These are phyloP conservation scores for Leptinotarsa defecta DNA, from an alignment of 1,140 invertebrate genomes.

Conservation along the genomic window DNA sequence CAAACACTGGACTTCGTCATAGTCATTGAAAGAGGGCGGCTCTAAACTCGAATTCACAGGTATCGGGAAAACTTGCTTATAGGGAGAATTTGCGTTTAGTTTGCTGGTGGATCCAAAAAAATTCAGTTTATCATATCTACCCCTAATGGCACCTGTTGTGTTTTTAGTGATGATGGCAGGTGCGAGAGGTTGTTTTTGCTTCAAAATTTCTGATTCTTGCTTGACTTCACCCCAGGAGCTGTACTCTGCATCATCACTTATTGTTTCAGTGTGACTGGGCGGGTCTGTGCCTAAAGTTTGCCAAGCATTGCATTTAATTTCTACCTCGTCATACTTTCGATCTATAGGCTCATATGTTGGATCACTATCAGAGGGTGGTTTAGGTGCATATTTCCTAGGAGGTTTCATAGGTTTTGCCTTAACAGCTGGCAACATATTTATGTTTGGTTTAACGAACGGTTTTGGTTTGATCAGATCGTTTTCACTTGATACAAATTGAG, in stretches of 20 bases:
- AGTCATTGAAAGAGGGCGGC: conserved; percentile 64
- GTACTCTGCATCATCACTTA: conserved; percentile 53
- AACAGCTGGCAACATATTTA: background rate
- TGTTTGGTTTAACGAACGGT: conserved; percentile 43
- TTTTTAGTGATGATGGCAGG: conserved; percentile 48
- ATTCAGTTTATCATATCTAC: conserved; percentile 77
- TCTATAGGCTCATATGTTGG: conserved; percentile 47
- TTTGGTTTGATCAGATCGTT: background rate
- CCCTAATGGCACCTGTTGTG: conserved; percentile 48
- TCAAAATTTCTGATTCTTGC: conserved; percentile 30
- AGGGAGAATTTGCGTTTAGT: conserved; percentile 68
- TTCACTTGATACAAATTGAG: background rate
- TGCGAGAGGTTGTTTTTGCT: conserved; percentile 35
- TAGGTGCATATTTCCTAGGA: conserved; percentile 62
- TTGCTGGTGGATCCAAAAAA: conserved; percentile 76
- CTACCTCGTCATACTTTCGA: conserved; percentile 68
- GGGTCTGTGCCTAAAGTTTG: conserved; percentile 75
- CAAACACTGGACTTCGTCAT: conserved; percentile 65
- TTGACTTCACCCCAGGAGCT: conserved; percentile 47
- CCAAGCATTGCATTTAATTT: conserved; percentile 75
- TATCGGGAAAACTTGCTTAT: conserved; percentile 67
- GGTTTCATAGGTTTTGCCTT: conserved; percentile 71
- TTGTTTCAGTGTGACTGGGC: conserved; percentile 65
- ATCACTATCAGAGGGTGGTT: background rate
- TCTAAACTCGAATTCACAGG: conserved; percentile 43